These are phyloP conservation scores for Aphidoletes aphidimyza DNA, from an alignment of 2,888 invertebrate genomes.

Conservation along the genomic window DNA sequence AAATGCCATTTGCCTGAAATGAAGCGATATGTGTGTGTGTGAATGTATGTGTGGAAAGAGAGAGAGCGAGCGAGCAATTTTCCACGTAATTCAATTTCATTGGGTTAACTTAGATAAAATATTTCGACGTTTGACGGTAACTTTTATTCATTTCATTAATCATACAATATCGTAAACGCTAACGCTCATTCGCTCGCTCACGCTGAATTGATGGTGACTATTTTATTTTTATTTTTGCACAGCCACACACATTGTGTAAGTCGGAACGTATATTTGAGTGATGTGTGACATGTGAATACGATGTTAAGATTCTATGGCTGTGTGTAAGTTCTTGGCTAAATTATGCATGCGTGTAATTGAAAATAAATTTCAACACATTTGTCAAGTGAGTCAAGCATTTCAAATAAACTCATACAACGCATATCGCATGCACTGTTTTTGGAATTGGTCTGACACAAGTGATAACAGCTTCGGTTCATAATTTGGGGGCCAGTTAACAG, in stretches of 20 bases:
- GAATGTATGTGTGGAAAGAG: neutral
- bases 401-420: neutral
- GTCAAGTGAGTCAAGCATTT: neutral
- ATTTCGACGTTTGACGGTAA: neutral
- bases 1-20: neutral
- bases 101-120: neutral
- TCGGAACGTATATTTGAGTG: neutral
- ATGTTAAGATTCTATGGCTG: conserved; percentile 13
- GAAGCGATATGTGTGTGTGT: neutral
- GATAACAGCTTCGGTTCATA: conserved; percentile 5
- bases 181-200: neutral
- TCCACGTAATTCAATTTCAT: conserved; percentile 20
- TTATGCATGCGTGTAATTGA: conserved; percentile 46
- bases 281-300: neutral
- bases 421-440: neutral
- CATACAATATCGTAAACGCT: neutral
- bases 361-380: conserved; percentile 13
- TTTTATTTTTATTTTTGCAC: neutral
- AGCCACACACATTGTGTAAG: neutral
- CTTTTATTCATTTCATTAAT: conserved; percentile 43
- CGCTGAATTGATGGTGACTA: neutral
- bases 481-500: neutral
- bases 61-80: neutral
- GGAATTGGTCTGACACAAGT: neutral
- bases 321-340: neutral